A percentile compares a stretch with the other conserved stretches of the same genome.
Evolutionary conservation across 92 coral and sea anemone genomes (phyloP).

Genomic region (Plumapathes pennacea): DNA sequence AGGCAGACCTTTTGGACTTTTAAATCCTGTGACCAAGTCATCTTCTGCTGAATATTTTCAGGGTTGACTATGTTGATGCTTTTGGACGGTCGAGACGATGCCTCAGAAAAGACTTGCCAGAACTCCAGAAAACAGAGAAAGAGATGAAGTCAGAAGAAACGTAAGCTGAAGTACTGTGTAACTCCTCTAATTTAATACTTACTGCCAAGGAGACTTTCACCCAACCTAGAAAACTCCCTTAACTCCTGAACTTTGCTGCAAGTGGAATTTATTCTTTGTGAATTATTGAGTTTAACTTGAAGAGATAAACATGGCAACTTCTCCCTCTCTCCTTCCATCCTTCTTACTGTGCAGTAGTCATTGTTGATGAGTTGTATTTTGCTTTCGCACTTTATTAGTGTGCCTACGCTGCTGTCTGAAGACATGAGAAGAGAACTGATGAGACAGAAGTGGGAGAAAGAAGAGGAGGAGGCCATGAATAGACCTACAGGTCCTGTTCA

Average conservation of each 20-base stretch:
- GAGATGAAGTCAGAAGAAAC: no score
- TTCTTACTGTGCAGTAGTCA: no score
- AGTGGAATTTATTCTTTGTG: background rate
- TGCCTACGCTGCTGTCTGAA: conserved; percentile 91
- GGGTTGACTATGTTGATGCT: conserved; percentile 95
- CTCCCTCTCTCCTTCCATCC: no score
- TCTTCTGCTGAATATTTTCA: background rate
- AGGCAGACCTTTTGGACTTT: background rate
- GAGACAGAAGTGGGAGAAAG: conserved; percentile 94
- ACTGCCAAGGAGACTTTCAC: no score
- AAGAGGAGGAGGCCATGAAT: conserved; percentile 80
- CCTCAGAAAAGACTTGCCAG: conserved; percentile 70
- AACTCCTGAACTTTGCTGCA: background rate
- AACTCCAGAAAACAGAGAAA: conserved; percentile 72
- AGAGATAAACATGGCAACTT: no score
- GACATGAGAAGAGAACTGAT: conserved; percentile 93
- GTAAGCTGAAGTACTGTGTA: no score
- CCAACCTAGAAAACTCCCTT: no score
- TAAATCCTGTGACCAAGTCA: background rate
- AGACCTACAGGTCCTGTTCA: conserved; percentile 93
- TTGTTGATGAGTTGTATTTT: no score
- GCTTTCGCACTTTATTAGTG: no score
- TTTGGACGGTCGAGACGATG: conserved; percentile 88
- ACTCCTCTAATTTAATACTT: no score
- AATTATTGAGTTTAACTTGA: no score